Base-by-base conservation (phyloP, 2,113 vertebrate genomes). In the Saccopteryx leptura region DNA sequence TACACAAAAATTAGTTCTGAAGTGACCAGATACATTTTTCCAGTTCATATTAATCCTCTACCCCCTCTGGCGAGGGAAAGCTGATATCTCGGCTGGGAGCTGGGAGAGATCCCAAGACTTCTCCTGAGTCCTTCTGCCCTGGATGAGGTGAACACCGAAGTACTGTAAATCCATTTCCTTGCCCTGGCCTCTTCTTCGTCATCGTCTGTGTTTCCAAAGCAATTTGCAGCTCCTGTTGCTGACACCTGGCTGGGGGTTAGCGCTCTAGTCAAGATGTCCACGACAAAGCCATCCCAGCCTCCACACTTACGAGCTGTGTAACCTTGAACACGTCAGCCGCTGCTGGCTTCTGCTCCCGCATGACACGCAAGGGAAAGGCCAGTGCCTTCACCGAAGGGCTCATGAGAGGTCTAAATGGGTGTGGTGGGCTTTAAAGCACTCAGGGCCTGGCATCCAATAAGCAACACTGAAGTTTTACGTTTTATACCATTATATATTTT, bases 1-100 rank as follows among this genome's bases (percentile, higher is more conserved):
- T 52, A 85, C 52, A 61, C n/a, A 91, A 93, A 96, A 96, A 87
- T 93, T 61, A 88, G 63, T 88, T 79, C 88, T 63, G 68, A 92
- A 83, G 65, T 95, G 78, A 85, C 68, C 5, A 31, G 63, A 93
- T 86, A 97, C 76, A 83, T 91, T 97, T 95, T 95, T 92, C 96
- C 48, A 83, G 26, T 72, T 95, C 69, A 21, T 39, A 80, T 65
- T 74, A 69, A 78, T 63, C 54, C 52, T 24, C 3, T 65, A 26
- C 31, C 0, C 86, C 61, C 60, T 94, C 71, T 81, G 28, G 52
- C 80, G 26, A 96, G 39, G 56, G 13, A 50, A 95, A 96, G 80
- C 75, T 76, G 80, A 68, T 93, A 93, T 48, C n/a, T 56, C 48
- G 31, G 8, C 87, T 54, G 61, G 82, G 46, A 74, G 28, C 76